phyloP scores from a whole-genome alignment of 2,797 vertebrate species.

The Hydrocynus forskahlii region DNA sequence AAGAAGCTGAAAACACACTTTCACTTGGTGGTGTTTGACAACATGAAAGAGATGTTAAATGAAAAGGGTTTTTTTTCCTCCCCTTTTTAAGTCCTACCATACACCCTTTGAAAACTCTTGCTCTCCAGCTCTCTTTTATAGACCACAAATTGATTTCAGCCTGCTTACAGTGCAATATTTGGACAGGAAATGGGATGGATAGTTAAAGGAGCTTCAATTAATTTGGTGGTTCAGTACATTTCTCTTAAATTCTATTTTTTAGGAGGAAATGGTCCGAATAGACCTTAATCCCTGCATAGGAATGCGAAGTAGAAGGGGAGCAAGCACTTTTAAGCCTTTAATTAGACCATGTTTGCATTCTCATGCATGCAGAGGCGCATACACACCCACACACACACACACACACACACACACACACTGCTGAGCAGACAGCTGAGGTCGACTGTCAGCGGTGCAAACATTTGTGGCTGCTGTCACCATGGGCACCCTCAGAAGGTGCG shows the following conservation, averaged over 20 bases:
- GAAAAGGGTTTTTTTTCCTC: conserved; percentile 29
- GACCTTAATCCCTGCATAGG: conserved; percentile 4
- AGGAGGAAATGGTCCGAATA: not conserved
- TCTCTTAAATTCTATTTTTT: not conserved
- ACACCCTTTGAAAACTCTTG: not conserved
- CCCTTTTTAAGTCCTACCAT: conserved; percentile 24
- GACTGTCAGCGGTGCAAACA: conserved; percentile 55
- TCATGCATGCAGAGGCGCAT: conserved; percentile 14
- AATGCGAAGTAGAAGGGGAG: not conserved
- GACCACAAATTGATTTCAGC: conserved; percentile 57
- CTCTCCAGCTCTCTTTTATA: conserved; percentile 7
- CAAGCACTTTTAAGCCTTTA: conserved; percentile 11
- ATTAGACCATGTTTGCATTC: conserved; percentile 12
- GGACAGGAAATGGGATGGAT: conserved; percentile 42
- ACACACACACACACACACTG: conserved; percentile 26
- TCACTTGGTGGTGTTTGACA: conserved; percentile 37
- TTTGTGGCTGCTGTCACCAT: conserved; percentile 52
- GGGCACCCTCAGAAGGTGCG: conserved; percentile 49
- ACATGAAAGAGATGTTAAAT: conserved; percentile 44
- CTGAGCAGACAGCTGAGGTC: conserved; percentile 44
- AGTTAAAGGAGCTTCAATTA: conserved; percentile 51
- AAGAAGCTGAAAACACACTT: conserved; percentile 32
- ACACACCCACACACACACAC: conserved; percentile 10
- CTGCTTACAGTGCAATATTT: conserved; percentile 53
- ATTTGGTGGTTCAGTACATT: conserved; percentile 14